Evolutionary conservation across 2,113 vertebrate genomes (phyloP).

Genomic region (Anarrhichthys ocellatus): DNA sequence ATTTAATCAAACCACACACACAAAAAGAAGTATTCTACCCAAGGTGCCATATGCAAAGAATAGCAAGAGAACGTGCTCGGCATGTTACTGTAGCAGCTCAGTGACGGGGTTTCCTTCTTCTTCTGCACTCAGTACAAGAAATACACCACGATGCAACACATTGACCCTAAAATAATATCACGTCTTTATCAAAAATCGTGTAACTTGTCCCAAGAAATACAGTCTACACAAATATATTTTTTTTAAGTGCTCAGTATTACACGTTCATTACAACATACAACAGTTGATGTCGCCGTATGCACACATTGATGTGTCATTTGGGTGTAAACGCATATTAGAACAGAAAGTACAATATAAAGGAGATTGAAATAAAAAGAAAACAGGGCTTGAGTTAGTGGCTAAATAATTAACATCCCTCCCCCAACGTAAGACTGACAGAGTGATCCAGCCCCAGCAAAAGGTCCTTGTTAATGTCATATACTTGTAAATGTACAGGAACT

Average conservation of each 20-base stretch:
- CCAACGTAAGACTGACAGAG: neutral
- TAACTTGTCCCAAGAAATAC: neutral
- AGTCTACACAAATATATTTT: neutral
- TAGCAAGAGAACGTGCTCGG: slow-evolving; percentile 40
- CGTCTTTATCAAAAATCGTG: neutral
- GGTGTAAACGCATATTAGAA: neutral
- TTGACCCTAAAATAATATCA: neutral
- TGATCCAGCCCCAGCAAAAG: neutral
- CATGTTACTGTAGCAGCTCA: slow-evolving; percentile 35
- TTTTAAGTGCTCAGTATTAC: neutral
- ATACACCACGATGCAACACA: neutral
- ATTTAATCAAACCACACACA: slow-evolving; percentile 68
- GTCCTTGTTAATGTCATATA: slow-evolving; percentile 11
- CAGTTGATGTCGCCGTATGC: neutral
- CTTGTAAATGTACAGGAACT: slow-evolving; percentile 16
- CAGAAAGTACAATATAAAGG: neutral
- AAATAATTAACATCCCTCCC: slow-evolving; percentile 2
- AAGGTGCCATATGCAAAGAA: slow-evolving; percentile 62
- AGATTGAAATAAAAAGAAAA: neutral
- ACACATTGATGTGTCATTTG: neutral
- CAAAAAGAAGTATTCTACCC: slow-evolving; percentile 38
- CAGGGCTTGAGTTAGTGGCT: neutral
- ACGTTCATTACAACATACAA: neutral
- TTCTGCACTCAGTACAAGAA: slow-evolving; percentile 8
- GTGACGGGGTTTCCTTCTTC: neutral